Conservation (phyloP, 2,113 vertebrate species). For the Rhinoptilus africanus region DNA sequence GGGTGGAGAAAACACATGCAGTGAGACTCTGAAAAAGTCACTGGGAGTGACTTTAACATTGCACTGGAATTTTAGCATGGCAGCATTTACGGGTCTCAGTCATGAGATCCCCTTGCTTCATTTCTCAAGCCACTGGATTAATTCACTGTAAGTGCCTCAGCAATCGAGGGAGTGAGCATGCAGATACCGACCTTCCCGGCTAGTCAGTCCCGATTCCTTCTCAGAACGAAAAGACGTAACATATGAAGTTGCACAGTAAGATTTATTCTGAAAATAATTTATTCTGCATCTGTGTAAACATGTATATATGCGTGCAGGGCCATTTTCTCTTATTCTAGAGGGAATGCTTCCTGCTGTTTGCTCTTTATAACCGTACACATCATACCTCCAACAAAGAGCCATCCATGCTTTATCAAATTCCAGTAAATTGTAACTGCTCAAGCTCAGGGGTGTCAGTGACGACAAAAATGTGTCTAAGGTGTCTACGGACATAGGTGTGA, state of each 20-base stretch:
- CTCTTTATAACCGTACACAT: neutral
- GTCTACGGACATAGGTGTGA: neutral
- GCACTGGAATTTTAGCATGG: neutral
- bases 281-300: neutral
- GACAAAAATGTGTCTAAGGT: neutral
- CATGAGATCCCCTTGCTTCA: neutral
- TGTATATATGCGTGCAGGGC: neutral
- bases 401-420: neutral
- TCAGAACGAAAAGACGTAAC: neutral
- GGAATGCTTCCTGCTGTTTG: neutral
- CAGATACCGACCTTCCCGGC: neutral
- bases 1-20: neutral
- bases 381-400: neutral
- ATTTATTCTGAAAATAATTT: neutral
- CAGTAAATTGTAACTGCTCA: neutral
- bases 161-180: neutral
- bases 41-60: neutral
- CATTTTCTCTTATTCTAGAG: neutral
- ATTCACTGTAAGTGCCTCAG: neutral
- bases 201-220: neutral
- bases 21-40: neutral
- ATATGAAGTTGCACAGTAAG: neutral
- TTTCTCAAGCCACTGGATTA: neutral
- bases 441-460: neutral
- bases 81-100: neutral